phyloP scores from a whole-genome alignment of 2,888 invertebrate species.

The Unio delphinus region DNA sequence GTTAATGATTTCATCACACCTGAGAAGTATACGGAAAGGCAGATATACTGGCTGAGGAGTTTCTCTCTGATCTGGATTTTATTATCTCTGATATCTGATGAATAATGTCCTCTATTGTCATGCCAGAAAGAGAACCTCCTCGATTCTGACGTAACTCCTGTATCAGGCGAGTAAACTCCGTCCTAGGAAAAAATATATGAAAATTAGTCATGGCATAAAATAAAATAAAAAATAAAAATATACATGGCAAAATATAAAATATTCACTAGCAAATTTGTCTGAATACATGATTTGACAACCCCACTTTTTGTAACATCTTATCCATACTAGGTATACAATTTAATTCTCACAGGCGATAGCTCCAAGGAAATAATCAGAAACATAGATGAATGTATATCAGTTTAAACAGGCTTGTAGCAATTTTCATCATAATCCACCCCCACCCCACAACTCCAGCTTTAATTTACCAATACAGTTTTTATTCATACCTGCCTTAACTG shows the following conservation, averaged over 20 bases:
- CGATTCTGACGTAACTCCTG: slow-evolving; percentile 37
- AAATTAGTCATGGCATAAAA: not conserved
- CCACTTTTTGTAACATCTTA: too few relatives aligned
- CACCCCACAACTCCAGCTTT: too few relatives aligned
- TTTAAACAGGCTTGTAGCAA: too few relatives aligned
- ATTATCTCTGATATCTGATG: slow-evolving; percentile 33
- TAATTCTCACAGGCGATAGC: too few relatives aligned
- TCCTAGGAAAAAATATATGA: slow-evolving; percentile 21
- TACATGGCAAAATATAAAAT: not conserved
- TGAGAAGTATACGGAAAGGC: slow-evolving; percentile 2
- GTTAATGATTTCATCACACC: slow-evolving; percentile 8
- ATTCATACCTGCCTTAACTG: too few relatives aligned
- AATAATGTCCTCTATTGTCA: slow-evolving; percentile 51
- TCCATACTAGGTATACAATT: too few relatives aligned
- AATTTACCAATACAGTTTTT: too few relatives aligned
- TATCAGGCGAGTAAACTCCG: slow-evolving; percentile 35
- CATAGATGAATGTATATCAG: too few relatives aligned
- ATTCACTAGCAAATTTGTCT: not conserved
- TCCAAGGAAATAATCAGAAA: too few relatives aligned
- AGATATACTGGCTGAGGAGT: not conserved
- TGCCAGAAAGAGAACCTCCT: slow-evolving; percentile 50
- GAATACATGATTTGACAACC: too few relatives aligned
- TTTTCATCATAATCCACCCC: too few relatives aligned
- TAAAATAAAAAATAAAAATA: too few relatives aligned
- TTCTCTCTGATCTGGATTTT: not conserved